These are phyloP conservation scores for Aporophyla lueneburgensis DNA, from an alignment of 2,888 invertebrate species.

Conservation along the genomic window DNA sequence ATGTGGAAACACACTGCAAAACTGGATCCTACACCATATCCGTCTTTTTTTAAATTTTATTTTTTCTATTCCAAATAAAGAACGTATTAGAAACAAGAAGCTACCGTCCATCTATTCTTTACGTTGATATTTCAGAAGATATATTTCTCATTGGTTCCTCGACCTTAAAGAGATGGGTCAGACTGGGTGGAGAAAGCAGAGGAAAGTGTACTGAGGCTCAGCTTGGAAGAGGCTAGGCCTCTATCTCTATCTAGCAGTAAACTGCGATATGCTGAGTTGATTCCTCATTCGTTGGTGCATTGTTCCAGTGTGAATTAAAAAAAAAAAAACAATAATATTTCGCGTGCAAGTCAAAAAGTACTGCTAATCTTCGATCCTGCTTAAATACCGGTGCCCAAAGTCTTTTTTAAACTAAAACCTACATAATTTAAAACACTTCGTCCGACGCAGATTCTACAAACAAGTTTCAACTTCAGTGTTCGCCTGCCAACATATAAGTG, in stretches of 20 bases:
- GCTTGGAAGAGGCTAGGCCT: too few relatives aligned
- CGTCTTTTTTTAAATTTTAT: background rate
- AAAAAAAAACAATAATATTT: background rate
- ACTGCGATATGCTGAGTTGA: background rate
- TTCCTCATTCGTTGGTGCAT: background rate
- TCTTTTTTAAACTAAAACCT: background rate
- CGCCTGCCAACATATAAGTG: slow-evolving; percentile 36
- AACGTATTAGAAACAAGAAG: background rate
- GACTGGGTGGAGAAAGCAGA: background rate
- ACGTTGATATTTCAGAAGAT: background rate
- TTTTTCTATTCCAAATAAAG: background rate
- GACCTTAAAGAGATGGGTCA: background rate
- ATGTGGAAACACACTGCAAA: background rate
- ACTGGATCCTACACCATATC: background rate
- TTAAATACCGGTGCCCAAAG: background rate
- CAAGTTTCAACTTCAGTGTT: slow-evolving; percentile 36
- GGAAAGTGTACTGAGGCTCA: background rate
- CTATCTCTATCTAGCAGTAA: background rate
- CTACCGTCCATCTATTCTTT: background rate
- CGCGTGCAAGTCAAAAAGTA: background rate
- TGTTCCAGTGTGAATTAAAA: too few relatives aligned
- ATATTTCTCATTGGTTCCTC: background rate
- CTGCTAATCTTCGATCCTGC: background rate
- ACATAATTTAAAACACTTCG: slow-evolving; percentile 26
- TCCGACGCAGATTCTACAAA: slow-evolving; percentile 36